These are phyloP conservation scores for Pampus argenteus DNA, from an alignment of 2,797 vertebrate genomes.

Conservation along the genomic window DNA sequence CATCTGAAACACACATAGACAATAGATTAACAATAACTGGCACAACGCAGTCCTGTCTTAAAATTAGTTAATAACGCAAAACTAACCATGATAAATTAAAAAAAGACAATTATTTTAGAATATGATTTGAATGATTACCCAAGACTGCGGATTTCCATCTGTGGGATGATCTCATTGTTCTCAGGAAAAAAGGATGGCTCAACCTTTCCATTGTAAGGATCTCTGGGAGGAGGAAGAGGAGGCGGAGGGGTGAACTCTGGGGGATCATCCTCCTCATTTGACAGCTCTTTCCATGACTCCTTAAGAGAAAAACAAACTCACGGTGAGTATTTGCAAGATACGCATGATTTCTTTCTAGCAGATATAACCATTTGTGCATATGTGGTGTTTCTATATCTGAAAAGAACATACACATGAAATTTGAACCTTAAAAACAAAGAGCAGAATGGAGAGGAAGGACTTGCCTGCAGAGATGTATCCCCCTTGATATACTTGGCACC, in stretches of 20 bases:
- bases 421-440: neutral
- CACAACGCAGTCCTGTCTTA: neutral
- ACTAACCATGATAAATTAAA: neutral
- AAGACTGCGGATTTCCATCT: constrained; percentile 45
- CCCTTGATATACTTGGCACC: constrained; percentile 96
- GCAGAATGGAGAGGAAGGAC: constrained; percentile 15
- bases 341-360: neutral
- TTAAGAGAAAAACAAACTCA: constrained; percentile 54
- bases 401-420: constrained; percentile 4
- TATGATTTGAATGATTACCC: constrained; percentile 66
- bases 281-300: constrained; percentile 97
- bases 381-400: neutral
- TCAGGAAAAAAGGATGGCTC: constrained; percentile 79
- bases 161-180: constrained; percentile 59
- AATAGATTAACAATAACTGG: neutral
- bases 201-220: constrained; percentile 85
- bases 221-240: constrained; percentile 89
- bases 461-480: constrained; percentile 91
- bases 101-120: neutral
- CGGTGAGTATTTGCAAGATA: neutral
- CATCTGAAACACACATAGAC: no score
- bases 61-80: neutral
- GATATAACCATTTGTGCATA: neutral
- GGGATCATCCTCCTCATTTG: constrained; percentile 94
- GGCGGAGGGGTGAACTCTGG: constrained; percentile 92